These are phyloP conservation scores for Drosophila falleni DNA, from an alignment of 2,888 invertebrate genomes.

Conservation along the genomic window DNA sequence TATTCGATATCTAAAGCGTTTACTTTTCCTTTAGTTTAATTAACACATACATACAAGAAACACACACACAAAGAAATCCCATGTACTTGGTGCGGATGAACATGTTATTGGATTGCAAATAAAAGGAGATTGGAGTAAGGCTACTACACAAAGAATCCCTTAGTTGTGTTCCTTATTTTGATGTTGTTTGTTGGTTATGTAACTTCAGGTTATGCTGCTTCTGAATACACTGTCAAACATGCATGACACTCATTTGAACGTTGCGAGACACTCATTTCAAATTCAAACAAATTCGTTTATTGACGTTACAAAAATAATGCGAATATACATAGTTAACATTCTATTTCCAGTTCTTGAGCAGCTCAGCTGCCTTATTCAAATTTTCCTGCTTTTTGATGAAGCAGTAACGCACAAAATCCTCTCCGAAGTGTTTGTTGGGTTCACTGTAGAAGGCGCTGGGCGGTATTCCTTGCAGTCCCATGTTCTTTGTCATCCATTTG, in stretches of 20 bases:
- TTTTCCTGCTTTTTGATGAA: constrained; percentile 96
- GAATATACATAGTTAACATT: neutral
- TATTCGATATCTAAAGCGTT: constrained; percentile 87
- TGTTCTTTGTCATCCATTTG: constrained; percentile 97
- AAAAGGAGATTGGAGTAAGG: constrained; percentile 77
- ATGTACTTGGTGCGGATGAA: constrained; percentile 63
- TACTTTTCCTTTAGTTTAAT: constrained; percentile 59
- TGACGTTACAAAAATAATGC: constrained; percentile 26
- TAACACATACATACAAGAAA: constrained; percentile 51
- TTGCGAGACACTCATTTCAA: neutral
- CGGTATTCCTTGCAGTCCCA: constrained; percentile 97
- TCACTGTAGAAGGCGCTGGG: constrained; percentile 96
- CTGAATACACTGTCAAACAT: constrained; percentile 39
- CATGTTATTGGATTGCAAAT: constrained; percentile 75
- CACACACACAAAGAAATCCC: constrained; percentile 52
- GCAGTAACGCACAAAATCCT: constrained; percentile 95
- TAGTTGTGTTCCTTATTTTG: constrained; percentile 33
- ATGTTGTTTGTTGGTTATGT: constrained; percentile 47
- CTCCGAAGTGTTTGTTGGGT: constrained; percentile 91
- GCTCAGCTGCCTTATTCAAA: constrained; percentile 88
- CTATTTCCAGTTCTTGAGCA: constrained; percentile 88
- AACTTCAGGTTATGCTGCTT: constrained; percentile 57
- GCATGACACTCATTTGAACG: constrained; percentile 21
- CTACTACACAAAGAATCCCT: constrained; percentile 50
- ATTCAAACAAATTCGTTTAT: constrained; percentile 62